Base-by-base conservation (phyloP, 2,888 invertebrate genomes). In the Panopea generosa region DNA sequence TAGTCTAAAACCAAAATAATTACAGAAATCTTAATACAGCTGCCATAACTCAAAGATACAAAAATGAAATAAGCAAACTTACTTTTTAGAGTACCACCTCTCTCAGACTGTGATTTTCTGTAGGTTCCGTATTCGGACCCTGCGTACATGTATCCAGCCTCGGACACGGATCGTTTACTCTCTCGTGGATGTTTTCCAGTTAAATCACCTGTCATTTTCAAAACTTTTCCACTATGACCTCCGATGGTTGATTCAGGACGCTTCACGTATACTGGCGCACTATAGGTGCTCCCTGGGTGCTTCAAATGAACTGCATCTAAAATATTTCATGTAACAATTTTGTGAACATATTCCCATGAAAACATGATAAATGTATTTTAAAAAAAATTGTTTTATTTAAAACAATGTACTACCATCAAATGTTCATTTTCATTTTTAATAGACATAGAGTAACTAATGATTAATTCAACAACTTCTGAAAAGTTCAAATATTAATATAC, bases 221-320 rank as follows among this genome's bases (percentile, higher is more conserved):
- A 79, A 7, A 88, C 86, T 50, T 85, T 86, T 20, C 86, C 88
- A 20, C 84, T 83, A 22, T 62, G 45, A 14, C 81, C 79, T 4
- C 85, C 82, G 24, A 81, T 70, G 22, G 82, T 80, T 2, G 82
- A 85, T 4, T 82, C 83, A 22, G 78, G 74, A 20, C 78, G 71
- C 69, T 87, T 87, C 7, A 84, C 72, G 65, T 86, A 87, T 6
- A 82, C 81, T 6, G 84, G 83, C 2, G 90, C 84, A 68, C 89
- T 89, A 74, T 90, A 89, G 27, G 83, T 84, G 62, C 89, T 89
- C 11, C 85, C 86, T 24, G 86, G 83, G 14, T 90, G 89, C 49
- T 84, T 86, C 29, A 89, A 68, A 69, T 90, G 87, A 22, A 86
- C 83, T 24, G 86, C 82, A 70, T 78, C 88, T 87, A 74, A 1